Base-by-base conservation (phyloP, 2,888 invertebrate genomes). In the Latrodectus hesperus region DNA sequence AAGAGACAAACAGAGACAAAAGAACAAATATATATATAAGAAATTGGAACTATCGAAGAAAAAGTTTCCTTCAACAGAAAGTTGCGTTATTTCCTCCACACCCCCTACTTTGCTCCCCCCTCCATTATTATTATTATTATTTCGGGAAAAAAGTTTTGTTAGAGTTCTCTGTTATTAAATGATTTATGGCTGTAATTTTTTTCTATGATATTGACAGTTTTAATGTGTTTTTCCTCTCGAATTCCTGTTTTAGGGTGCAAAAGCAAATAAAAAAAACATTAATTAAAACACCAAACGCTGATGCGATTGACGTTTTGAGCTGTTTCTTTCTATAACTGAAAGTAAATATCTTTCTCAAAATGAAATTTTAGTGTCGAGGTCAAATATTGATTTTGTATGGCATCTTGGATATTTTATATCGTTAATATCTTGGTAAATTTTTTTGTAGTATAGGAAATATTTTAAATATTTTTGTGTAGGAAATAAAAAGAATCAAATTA, bases 21-120 rank as follows among this genome's bases (percentile, higher is more conserved):
- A 86, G 86, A 80, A 87, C 86, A 81, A 81, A 87, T 87, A 87
- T 87, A 87, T 81, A 87, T 81, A 81, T 72, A 81, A 81, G 77
- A 81, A 86, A 86, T 80, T 87, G 81, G 86, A 87, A 87, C 76
- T 81, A 81, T 81, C 71, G 81, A 76, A 80, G 60, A 70, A 70
- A 53, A 55, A 67, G 65, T 60, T 75, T 65, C 14, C 9, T 68
- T 70, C 49, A 60, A 68, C 52, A 75, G 22, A 77, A 77, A 81
- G 73, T 16, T 70, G 77, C 17, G 52, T 26, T 72, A 22, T 77
- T 87, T 87, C 10, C 75, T 71, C 67, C 64, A 53, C n/a, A 26
- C 67, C 9, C 67, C n/a, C 17, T 51, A 22, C 52, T 72, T 51
- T 72, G 22, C 1, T 51, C 22, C 52, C 51, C 72, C 52, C 10